Evolutionary conservation across 1,140 invertebrate species (phyloP), one percentile per base, ranked within the genome.

Genomic region (Aethina tumida): DNA sequence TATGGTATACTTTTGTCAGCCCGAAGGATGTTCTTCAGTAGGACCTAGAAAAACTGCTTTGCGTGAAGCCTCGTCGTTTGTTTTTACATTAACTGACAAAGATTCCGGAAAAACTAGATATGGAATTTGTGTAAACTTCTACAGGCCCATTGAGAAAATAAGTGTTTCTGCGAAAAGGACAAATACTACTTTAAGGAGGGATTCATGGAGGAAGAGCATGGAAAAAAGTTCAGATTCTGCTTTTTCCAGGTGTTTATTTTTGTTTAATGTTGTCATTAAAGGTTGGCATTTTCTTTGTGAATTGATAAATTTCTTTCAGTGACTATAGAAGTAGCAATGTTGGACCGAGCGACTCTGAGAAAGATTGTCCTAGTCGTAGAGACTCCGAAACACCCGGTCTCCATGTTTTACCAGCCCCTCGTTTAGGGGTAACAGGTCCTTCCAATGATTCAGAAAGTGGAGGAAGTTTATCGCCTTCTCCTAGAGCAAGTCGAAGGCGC

Each of bases 1-100:
- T 66, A 95, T 99, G 75, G 93, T 97, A 5, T 97, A 95, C 59
- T 99, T 99, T 67, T 99, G 97, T 62, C 97, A 99, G 65, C 97
- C 97, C 0, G 97, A 99, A 69, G 96, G 96, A 30, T 98, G 95
- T 58, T 77, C 88, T 37, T 92, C 80, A 46, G 82, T 91, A 27
- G 91, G 89, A 15, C 87, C 86, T 2, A 79, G 86, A 56, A 74
- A 86, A 44, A 84, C 82, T 27, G 83, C 84, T 27, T 64, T 84
- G 14, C 68, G 91, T 35, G 92, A 97, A 62, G 84, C 89, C 16
- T 89, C 86, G 20, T 96, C 93, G 13, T 99, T 99, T 68, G 93
- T 98, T 5, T 99, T 99, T 60, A 94, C 92, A 3, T 73, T 99
- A 34, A 99, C 96, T 10, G 96, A 99, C 63, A 99, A 99, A 67